Percentiles rank a stretch among this genome's conserved stretches.
phyloP scores from a whole-genome alignment of 2,113 vertebrate species.

The Mesembrinibis cayennensis region DNA sequence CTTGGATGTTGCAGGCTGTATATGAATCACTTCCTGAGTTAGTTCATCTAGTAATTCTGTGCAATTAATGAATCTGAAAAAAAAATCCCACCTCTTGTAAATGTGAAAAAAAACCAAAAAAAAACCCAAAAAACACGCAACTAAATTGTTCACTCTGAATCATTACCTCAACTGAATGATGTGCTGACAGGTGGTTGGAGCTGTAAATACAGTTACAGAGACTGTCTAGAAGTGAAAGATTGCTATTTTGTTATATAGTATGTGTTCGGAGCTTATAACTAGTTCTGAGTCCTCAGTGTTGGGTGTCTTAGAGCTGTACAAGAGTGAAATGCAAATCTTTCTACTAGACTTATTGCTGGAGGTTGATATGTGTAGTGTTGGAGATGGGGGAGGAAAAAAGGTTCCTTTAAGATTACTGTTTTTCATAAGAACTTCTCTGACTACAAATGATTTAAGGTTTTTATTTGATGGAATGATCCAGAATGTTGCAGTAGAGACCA shows the following conservation, averaged over 20 bases:
- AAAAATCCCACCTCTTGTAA: not conserved
- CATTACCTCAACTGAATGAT: not conserved
- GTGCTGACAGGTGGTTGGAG: not conserved
- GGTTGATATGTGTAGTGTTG: not conserved
- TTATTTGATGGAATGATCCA: not conserved
- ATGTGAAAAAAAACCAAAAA: too few relatives aligned
- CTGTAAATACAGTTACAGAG: not conserved
- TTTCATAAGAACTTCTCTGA: not conserved
- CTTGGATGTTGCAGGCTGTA: not conserved
- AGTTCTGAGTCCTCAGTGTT: not conserved
- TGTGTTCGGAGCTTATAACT: not conserved
- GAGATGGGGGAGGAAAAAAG: not conserved
- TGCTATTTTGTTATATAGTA: not conserved
- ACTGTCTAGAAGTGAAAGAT: not conserved
- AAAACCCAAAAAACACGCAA: not conserved
- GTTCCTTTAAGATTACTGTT: not conserved
- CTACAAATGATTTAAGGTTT: rapidly evolving
- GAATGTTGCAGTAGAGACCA: not conserved
- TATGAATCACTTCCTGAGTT: not conserved
- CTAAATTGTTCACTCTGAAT: not conserved
- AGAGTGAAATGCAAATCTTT: not conserved
- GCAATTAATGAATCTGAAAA: not conserved
- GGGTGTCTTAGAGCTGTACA: not conserved
- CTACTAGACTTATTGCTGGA: not conserved
- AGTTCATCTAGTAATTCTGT: not conserved